Conservation (phyloP, 2,888 invertebrate genomes). For the Drosophila leonis region DNA sequence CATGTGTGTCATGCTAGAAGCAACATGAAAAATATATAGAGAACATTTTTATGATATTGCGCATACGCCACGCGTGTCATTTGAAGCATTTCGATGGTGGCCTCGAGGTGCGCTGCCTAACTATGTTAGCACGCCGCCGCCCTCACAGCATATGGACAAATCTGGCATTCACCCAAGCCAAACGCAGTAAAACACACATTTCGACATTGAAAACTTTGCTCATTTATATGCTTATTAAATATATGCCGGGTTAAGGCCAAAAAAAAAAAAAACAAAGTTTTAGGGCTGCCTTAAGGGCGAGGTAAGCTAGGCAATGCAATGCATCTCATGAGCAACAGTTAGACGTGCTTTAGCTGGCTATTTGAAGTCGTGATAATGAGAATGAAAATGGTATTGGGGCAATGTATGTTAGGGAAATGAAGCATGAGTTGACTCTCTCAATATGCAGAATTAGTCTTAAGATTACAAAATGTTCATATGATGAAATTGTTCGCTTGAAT, state of each 20-base stretch:
- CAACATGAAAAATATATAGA: neutral
- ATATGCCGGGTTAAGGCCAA: slow-evolving; percentile 32
- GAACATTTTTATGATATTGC: slow-evolving; percentile 56
- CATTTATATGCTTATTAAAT: slow-evolving; percentile 80
- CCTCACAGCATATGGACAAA: slow-evolving; percentile 29
- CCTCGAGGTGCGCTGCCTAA: slow-evolving; percentile 30
- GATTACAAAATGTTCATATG: no score
- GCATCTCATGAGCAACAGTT: slow-evolving; percentile 12
- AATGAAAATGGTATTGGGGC: neutral
- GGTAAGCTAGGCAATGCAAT: neutral
- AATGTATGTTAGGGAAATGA: neutral
- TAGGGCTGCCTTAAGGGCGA: neutral
- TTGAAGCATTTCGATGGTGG: slow-evolving; percentile 37
- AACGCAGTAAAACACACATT: slow-evolving; percentile 43
- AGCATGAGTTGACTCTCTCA: neutral
- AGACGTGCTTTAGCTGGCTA: slow-evolving; percentile 4
- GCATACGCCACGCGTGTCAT: slow-evolving; percentile 64
- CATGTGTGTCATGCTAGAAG: slow-evolving; percentile 35
- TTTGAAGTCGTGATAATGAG: neutral
- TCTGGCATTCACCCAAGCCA: slow-evolving; percentile 53
- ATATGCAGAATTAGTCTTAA: no score
- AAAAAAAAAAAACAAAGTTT: slow-evolving; percentile 3
- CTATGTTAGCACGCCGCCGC: slow-evolving; percentile 22
- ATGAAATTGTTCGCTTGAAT: no score
- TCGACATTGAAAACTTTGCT: slow-evolving; percentile 65